Base-by-base conservation (phyloP, 2,113 vertebrate genomes). In the Glaucomys volans region DNA sequence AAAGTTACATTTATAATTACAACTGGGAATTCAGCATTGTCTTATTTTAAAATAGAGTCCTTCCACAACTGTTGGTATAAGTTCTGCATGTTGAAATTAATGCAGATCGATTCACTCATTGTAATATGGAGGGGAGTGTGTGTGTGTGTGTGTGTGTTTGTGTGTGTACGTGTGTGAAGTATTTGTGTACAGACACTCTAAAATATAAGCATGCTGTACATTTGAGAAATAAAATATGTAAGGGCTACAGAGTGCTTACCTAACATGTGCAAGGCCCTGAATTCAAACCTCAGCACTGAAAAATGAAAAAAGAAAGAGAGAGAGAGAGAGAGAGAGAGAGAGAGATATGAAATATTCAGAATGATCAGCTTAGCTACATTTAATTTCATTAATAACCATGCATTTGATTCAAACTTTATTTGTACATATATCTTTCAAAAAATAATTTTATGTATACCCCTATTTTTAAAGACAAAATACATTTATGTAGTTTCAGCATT, bases 51-150 rank as follows among this genome's bases (percentile, higher is more conserved):
- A 95, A 75, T 67, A 86, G 79, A 26, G 5, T 80, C 8, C 16
- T 82, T 92, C 85, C 80, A 44, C 28, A 92, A 80, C 8, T 62
- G 40, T 50, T 86, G 22, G 24, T 67, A 40, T 54, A 97, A 84
- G 12, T 62, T 12, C 26, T 35, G 90, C 64, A 94, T 72, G 24
- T 74, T 86, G 42, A 76, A 95, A 94, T 96, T 71, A 94, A 86
- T 90, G 11, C 35, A 83, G 4, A 83, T 77, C 22, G 87, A 54
- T 74, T 86, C 26, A 62, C 35, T 90, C 32, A 83, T 35, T 88
- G 35, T 17, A 95, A 28, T 71, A 20, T 75, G 64, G 66, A 90
- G 0, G 26, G 26, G 32, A 64, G 22, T 32, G 30, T 64, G 9
- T 90, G 1, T 77, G 4, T 8, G 17, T 74, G 24, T 18, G 67